Percentiles rank a stretch among this genome's conserved stretches.
Conservation (phyloP, 2,888 invertebrate species). For the Trachelus iudaicus region DNA sequence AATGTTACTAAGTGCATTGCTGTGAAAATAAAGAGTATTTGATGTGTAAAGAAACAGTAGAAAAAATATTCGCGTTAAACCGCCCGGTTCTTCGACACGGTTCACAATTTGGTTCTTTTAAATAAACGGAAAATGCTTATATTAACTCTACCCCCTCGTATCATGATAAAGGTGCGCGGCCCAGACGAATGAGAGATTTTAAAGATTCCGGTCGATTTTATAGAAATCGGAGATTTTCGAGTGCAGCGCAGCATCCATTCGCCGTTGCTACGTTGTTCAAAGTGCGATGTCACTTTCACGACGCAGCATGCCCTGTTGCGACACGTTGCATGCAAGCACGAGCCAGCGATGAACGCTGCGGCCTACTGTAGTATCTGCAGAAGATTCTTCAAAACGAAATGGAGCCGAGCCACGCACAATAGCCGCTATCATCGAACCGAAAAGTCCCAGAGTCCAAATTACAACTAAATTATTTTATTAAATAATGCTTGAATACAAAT, state of each 20-base stretch:
- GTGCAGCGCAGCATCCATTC: slow-evolving; percentile 31
- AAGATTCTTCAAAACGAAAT: slow-evolving; percentile 56
- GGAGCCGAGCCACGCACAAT: slow-evolving; percentile 56
- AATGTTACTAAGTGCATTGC: slow-evolving; percentile 6
- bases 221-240: not conserved
- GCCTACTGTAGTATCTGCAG: slow-evolving; percentile 52
- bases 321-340: slow-evolving; percentile 53
- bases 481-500: slow-evolving; percentile 46
- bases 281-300: slow-evolving; percentile 47
- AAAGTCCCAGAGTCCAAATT: slow-evolving; percentile 12
- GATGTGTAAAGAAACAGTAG: not conserved
- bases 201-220: not conserved
- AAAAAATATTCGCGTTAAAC: slow-evolving; percentile 25
- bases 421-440: slow-evolving; percentile 52
- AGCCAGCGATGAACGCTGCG: slow-evolving; percentile 40
- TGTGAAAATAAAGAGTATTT: slow-evolving; percentile 2
- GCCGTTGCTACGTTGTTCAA: slow-evolving; percentile 40
- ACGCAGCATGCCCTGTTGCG: slow-evolving; percentile 51
- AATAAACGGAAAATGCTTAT: not conserved
- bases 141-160: slow-evolving; percentile 12
- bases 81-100: slow-evolving; percentile 26
- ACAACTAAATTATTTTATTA: slow-evolving; percentile 47
- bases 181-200: not conserved
- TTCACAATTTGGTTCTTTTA: slow-evolving; percentile 30
- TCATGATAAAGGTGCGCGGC: not conserved